phyloP scores from a whole-genome alignment of 2,113 vertebrate species.

The Okapia johnstoni region DNA sequence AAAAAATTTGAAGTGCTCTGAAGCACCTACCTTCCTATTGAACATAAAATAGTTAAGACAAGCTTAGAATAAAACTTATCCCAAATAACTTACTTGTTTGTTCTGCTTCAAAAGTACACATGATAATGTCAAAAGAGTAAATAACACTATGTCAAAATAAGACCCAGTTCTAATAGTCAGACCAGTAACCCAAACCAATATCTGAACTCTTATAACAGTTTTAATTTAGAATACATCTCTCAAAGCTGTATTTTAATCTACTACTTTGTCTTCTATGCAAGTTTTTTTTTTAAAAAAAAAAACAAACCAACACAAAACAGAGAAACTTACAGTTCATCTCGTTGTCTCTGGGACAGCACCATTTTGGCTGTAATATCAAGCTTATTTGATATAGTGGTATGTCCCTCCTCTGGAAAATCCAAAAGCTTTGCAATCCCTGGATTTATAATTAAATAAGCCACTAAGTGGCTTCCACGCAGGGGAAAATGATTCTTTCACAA shows the following conservation, averaged over 20 bases:
- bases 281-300: background rate
- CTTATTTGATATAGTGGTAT: slow-evolving; percentile 82
- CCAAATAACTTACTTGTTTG: background rate
- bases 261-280: background rate
- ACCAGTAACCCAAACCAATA: background rate
- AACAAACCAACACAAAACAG: background rate
- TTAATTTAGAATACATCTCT: background rate
- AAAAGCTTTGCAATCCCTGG: slow-evolving; percentile 78
- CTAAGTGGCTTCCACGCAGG: slow-evolving; percentile 78
- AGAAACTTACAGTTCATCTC: slow-evolving; percentile 97
- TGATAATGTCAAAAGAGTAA: background rate
- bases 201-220: background rate
- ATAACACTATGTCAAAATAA: background rate
- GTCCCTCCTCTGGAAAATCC: slow-evolving; percentile 82
- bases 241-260: slow-evolving; percentile 4
- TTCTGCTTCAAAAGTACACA: background rate
- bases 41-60: background rate
- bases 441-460: slow-evolving; percentile 81
- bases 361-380: slow-evolving; percentile 86
- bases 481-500: slow-evolving; percentile 77
- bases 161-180: background rate
- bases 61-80: background rate
- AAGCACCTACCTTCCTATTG: background rate
- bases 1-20: background rate
- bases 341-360: slow-evolving; percentile 99